Evolutionary conservation across 1,140 invertebrate species (phyloP).

Genomic region (Bacillus rossius): DNA sequence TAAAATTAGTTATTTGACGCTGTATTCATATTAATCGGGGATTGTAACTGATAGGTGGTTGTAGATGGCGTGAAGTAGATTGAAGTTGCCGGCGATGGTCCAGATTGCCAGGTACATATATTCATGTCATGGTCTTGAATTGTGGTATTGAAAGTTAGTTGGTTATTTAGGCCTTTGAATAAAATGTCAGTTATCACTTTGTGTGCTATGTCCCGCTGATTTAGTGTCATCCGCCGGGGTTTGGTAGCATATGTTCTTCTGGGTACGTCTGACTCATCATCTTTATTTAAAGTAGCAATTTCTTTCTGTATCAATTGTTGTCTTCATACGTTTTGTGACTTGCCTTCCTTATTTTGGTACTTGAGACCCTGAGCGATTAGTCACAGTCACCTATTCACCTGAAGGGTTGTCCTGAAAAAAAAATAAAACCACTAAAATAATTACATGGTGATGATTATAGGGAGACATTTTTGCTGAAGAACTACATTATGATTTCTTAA

Average conservation of each 20-base stretch:
- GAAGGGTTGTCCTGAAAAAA: background rate
- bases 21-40: too few relatives aligned
- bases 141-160: background rate
- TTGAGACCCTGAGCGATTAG: background rate
- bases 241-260: slow-evolving; percentile 2
- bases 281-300: background rate
- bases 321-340: background rate
- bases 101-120: too few relatives aligned
- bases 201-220: slow-evolving; percentile 1
- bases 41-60: too few relatives aligned
- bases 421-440: too few relatives aligned
- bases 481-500: background rate
- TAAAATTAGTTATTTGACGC: too few relatives aligned
- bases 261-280: background rate
- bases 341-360: background rate
- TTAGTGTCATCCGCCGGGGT: background rate
- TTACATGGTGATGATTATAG: too few relatives aligned
- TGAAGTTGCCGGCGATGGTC: too few relatives aligned
- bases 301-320: background rate
- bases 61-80: too few relatives aligned
- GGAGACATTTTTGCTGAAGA: background rate
- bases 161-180: background rate
- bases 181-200: slow-evolving; percentile 3
- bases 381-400: background rate
- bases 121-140: too few relatives aligned